Percentiles rank a stretch among this genome's conserved stretches.
Evolutionary conservation across 2,113 vertebrate species (phyloP).

Genomic region (Cyphomyrus discorhynchus): DNA sequence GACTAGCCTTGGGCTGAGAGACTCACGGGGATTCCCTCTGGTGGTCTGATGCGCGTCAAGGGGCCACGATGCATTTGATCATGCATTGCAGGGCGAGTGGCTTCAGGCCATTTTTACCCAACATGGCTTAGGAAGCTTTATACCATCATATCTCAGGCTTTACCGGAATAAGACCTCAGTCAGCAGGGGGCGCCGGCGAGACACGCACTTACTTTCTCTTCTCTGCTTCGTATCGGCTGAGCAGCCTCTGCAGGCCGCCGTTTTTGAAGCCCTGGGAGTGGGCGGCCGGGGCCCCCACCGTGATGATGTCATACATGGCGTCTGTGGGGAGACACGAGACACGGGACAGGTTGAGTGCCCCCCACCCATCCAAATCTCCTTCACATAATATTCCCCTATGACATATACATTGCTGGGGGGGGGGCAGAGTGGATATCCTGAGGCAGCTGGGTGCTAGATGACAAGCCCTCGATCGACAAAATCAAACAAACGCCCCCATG

Average conservation of each 20-base stretch:
- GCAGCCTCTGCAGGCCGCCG: constrained; percentile 84
- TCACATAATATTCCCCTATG: not conserved
- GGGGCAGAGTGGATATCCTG: not conserved
- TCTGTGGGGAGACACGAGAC: constrained; percentile 58
- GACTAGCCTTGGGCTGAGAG: not conserved
- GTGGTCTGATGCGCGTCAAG: not conserved
- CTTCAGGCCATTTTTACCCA: not conserved
- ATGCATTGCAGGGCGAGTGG: not conserved
- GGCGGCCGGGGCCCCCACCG: constrained; percentile 87
- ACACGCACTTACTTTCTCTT: constrained; percentile 78
- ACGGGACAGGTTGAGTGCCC: not conserved
- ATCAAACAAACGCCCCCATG: not conserved
- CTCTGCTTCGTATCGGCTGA: constrained; percentile 83
- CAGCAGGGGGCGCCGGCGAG: not conserved
- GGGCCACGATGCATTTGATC: not conserved
- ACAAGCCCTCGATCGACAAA: not conserved
- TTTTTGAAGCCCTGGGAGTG: constrained; percentile 96
- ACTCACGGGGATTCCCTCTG: too few relatives aligned
- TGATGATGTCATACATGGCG: constrained; percentile 87
- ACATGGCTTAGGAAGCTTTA: not conserved
- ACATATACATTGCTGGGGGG: not conserved
- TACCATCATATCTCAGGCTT: not conserved
- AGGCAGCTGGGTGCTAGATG: not conserved
- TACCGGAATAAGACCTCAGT: not conserved
- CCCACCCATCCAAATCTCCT: not conserved